Evolutionary conservation across 2,797 vertebrate genomes (phyloP), one percentile per base, ranked within the genome.

Genomic region (Molossus molossus): DNA sequence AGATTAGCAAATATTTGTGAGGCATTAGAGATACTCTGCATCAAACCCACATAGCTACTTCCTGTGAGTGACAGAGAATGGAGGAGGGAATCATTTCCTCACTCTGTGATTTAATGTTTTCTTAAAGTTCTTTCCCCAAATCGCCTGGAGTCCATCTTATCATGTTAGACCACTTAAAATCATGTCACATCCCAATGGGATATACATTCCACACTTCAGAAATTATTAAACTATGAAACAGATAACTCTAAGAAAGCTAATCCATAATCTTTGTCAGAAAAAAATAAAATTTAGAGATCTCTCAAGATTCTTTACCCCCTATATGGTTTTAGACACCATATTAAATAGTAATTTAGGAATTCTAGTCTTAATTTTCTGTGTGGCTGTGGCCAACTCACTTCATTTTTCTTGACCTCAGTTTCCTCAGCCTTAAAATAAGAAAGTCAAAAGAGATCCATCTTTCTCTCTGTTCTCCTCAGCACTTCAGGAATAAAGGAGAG

Each of bases 51-150:
- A 48, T 89, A 27, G 4, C 3, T 65, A 69, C 5, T 37, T 33
- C 13, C 25, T 79, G 21, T 80, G 57, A 69, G 55, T 18, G 25
- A 81, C 27, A 69, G 18, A 92, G 3, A 55, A 76, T 48, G 15
- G 58, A 83, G 58, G 11, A 45, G 67, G 11, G 25, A 79, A 87
- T 64, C 50, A 91, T 17, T 60, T 85, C 62, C 50, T 94, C 10
- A 58, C 23, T 87, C 64, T 69, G 20, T 53, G 21, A 94, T 53
- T 60, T 37, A 75, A 20, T 18, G 33, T 53, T 77, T 82, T 77
- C 29, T 92, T 92, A 86, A 86, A 60, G 13, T 6, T 94, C 62
- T 77, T 96, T 91, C 37, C 15, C n/a, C 82, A 23, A 95, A 77
- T 57, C n/a, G 85, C 33, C 37, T 80, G 14, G 64, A 81, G 50